Evolutionary conservation across 2,113 vertebrate species (phyloP).

Genomic region (Bombycilla garrulus): DNA sequence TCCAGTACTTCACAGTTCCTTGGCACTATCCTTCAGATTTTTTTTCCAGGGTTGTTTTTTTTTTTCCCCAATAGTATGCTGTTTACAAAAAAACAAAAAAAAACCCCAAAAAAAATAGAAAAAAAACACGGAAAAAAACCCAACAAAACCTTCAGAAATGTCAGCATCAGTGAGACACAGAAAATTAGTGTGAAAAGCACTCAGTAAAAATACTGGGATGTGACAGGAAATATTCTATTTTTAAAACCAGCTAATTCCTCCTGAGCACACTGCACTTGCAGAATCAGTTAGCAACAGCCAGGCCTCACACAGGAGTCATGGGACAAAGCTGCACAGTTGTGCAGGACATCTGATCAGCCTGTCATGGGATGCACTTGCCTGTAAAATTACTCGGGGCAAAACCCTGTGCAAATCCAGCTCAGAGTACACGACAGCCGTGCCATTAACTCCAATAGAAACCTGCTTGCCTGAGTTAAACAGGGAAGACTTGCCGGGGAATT

Average conservation of each 20-base stretch:
- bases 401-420: conserved; percentile 27
- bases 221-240: conserved; percentile 19
- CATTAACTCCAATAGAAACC: not conserved
- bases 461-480: not conserved
- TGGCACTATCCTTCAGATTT: not conserved
- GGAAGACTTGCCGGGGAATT: not conserved
- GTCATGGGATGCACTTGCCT: not conserved
- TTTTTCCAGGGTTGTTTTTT: not conserved
- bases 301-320: not conserved
- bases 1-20: not conserved
- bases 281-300: not conserved
- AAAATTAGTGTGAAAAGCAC: not conserved
- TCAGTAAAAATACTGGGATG: not conserved
- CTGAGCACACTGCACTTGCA: not conserved
- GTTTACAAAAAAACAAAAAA: not conserved
- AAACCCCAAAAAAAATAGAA: not conserved
- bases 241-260: conserved; percentile 38
- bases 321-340: not conserved
- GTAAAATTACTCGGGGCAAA: conserved; percentile 54
- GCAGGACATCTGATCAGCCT: not conserved
- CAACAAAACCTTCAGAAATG: not conserved
- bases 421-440: not conserved
- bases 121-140: not conserved
- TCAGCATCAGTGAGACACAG: not conserved
- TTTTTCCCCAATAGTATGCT: not conserved